These are phyloP conservation scores for Drosophila murphyi DNA, from an alignment of 1,140 invertebrate species.

Conservation along the genomic window DNA sequence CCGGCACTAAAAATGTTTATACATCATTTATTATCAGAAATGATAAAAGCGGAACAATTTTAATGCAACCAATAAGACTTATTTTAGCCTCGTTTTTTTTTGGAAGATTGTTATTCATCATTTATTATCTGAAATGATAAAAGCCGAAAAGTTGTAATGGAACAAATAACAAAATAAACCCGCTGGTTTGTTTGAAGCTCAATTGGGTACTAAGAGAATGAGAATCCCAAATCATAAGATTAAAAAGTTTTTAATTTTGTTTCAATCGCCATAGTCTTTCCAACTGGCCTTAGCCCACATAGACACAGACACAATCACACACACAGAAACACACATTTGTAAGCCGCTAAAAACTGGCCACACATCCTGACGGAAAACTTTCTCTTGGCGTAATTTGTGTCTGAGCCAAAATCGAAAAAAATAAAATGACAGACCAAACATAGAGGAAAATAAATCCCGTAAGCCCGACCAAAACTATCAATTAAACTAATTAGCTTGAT, in stretches of 20 bases:
- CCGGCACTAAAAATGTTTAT: not conserved
- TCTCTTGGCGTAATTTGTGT: not conserved
- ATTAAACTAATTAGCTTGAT: conserved; percentile 80
- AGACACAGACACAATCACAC: not conserved
- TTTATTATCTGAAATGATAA: too few species aligned
- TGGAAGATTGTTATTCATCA: too few species aligned
- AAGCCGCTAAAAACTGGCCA: conserved; percentile 1
- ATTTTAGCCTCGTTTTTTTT: too few species aligned
- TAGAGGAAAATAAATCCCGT: conserved; percentile 8
- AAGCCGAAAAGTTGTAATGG: too few species aligned
- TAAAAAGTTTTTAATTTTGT: not conserved
- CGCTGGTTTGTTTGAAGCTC: too few species aligned
- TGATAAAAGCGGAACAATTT: too few species aligned
- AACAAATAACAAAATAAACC: too few species aligned
- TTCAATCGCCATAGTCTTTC: not conserved
- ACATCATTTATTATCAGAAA: too few species aligned
- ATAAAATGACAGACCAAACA: not conserved
- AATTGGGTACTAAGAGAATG: too few species aligned
- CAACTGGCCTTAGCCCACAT: conserved; percentile 13
- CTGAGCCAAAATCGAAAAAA: conserved; percentile 16
- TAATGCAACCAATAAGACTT: too few species aligned
- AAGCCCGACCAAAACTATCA: conserved; percentile 64
- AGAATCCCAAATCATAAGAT: too few species aligned
- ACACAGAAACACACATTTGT: not conserved
- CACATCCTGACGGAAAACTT: conserved; percentile 27